Evolutionary conservation across 2,797 vertebrate genomes (phyloP).

Genomic region (Urocyon cinereoargenteus): DNA sequence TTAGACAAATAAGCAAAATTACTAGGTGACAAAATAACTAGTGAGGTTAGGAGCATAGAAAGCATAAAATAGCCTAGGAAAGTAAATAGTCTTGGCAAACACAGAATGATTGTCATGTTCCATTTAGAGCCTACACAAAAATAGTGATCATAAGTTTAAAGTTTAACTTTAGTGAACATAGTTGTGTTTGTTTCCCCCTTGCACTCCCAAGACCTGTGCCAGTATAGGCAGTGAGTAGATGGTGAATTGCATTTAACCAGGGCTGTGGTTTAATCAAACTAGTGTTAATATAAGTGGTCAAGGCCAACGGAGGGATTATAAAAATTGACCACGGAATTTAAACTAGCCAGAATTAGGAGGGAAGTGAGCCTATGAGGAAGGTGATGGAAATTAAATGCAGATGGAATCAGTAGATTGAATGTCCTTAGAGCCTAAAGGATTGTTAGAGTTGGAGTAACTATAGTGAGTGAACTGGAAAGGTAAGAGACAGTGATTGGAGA

Average conservation of each 20-base stretch:
- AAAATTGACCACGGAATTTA: constrained; percentile 17
- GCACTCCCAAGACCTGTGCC: neutral
- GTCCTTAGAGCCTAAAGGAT: constrained; percentile 12
- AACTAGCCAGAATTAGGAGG: neutral
- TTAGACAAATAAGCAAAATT: constrained; percentile 17
- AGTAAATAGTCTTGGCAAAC: neutral
- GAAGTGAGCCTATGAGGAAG: neutral
- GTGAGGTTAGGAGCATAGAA: constrained; percentile 19
- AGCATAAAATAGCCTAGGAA: constrained; percentile 1
- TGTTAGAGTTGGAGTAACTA: neutral
- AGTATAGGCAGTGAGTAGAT: constrained; percentile 4
- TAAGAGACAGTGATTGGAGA: constrained; percentile 8
- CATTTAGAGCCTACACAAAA: constrained; percentile 2
- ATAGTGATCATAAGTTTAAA: constrained; percentile 46
- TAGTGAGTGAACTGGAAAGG: neutral
- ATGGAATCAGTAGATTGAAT: neutral
- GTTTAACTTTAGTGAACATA: neutral
- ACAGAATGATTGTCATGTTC: neutral
- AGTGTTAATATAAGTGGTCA: neutral
- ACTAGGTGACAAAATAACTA: neutral
- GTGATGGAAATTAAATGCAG: neutral
- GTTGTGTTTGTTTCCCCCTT: neutral
- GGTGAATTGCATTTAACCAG: neutral
- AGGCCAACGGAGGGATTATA: neutral
- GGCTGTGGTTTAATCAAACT: constrained; percentile 18